phyloP scores from a whole-genome alignment of 2,113 vertebrate genomes.

The Sciurus niger region DNA sequence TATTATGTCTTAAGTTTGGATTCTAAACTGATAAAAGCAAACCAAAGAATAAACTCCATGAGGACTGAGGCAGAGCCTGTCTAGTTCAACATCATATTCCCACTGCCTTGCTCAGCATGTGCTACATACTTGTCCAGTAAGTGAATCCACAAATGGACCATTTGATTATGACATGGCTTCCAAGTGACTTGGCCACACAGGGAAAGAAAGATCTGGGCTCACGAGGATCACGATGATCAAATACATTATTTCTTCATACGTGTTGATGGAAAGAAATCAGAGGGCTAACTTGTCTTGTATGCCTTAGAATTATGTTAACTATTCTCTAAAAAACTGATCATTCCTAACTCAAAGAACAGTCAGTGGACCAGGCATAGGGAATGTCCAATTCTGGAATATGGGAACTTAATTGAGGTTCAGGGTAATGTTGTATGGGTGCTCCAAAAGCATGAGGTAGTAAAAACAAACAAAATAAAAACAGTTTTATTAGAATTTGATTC shows the following conservation, averaged over 20 bases:
- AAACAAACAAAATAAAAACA: background rate
- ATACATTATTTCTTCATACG: background rate
- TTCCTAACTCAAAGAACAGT: background rate
- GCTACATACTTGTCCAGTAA: background rate
- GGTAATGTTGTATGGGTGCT: background rate
- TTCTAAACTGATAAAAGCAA: background rate
- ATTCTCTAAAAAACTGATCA: background rate
- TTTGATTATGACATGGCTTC: background rate
- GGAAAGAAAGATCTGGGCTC: background rate
- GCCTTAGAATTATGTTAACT: background rate
- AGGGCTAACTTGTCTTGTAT: background rate
- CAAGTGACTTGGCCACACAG: background rate
- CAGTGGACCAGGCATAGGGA: background rate
- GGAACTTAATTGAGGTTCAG: background rate
- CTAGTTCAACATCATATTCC: background rate
- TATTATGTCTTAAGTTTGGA: background rate
- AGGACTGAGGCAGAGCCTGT: background rate
- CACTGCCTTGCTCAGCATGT: background rate
- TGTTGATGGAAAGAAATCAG: background rate
- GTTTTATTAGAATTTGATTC: background rate
- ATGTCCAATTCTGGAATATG: background rate
- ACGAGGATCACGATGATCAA: background rate
- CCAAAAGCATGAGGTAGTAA: background rate
- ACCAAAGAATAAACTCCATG: background rate
- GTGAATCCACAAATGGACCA: background rate